Evolutionary conservation across 2,888 invertebrate species (phyloP).

Genomic region (Mechanitis messenoides): DNA sequence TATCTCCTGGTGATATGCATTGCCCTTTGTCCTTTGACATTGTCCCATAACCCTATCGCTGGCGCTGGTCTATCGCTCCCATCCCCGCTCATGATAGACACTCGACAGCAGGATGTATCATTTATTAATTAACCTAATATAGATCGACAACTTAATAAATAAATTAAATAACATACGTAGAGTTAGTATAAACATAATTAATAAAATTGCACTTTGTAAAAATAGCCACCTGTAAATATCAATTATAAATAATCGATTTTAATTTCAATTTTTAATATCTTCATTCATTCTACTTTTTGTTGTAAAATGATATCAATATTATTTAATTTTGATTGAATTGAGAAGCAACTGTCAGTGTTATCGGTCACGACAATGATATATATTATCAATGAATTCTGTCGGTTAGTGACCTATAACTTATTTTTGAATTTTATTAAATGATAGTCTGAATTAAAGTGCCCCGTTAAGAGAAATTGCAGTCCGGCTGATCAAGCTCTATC

Average conservation of each 20-base stretch:
- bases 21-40: slow-evolving; percentile 41
- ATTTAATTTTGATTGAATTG: neutral
- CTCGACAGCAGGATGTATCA: slow-evolving; percentile 4
- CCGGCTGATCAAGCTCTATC: slow-evolving; percentile 28
- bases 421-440: slow-evolving; percentile 4
- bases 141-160: too few relatives aligned
- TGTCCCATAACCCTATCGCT: slow-evolving; percentile 41
- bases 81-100: slow-evolving; percentile 6
- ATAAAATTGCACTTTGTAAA: too few relatives aligned
- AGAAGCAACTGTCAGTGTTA: slow-evolving; percentile 1
- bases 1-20: slow-evolving; percentile 32
- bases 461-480: slow-evolving; percentile 30
- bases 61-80: slow-evolving; percentile 26
- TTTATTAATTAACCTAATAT: neutral
- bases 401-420: slow-evolving; percentile 28
- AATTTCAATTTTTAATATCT: too few relatives aligned
- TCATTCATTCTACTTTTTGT: neutral
- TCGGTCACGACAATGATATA: slow-evolving; percentile 16
- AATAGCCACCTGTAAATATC: too few relatives aligned
- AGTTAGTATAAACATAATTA: too few relatives aligned
- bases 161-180: too few relatives aligned
- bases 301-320: neutral
- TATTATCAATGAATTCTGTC: slow-evolving; percentile 18
- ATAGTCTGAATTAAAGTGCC: slow-evolving; percentile 16
- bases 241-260: too few relatives aligned